Evolutionary conservation across 1,140 invertebrate genomes (phyloP).

Genomic region (Acromyrmex heyeri): DNA sequence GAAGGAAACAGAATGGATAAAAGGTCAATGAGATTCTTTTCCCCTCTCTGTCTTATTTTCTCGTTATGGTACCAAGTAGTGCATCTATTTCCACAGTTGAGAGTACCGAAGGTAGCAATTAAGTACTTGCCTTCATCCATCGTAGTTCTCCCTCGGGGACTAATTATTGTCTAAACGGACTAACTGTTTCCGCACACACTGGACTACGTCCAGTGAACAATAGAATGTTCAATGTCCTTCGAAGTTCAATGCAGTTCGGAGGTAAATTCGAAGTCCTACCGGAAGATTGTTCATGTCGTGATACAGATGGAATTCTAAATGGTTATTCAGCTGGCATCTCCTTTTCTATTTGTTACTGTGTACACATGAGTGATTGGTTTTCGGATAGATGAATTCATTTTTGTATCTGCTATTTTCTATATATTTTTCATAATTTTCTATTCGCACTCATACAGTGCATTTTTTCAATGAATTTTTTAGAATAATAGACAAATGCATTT

Average conservation of each 20-base stretch:
- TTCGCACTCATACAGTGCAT: neutral
- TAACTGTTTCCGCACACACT: conserved; percentile 69
- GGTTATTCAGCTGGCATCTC: conserved; percentile 22
- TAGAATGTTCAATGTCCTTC: conserved; percentile 37
- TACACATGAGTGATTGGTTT: neutral
- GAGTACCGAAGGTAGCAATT: conserved; percentile 67
- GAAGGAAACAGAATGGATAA: conserved; percentile 47
- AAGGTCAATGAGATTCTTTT: conserved; percentile 51
- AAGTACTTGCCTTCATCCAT: conserved; percentile 69
- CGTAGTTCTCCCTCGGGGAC: conserved; percentile 66
- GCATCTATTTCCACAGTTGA: conserved; percentile 44
- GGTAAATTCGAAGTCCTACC: conserved; percentile 8
- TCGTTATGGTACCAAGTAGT: conserved; percentile 57
- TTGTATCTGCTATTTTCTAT: neutral
- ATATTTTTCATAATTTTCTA: neutral
- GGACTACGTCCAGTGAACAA: conserved; percentile 22
- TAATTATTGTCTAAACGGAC: conserved; percentile 74
- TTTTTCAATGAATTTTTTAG: neutral
- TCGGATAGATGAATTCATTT: conserved; percentile 1
- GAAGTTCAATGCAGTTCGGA: conserved; percentile 24
- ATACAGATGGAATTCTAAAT: conserved; percentile 30
- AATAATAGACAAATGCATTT: conserved; percentile 3
- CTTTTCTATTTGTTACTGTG: conserved; percentile 16
- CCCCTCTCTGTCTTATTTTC: conserved; percentile 59
- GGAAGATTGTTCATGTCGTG: conserved; percentile 30